Evolutionary conservation across 1,140 invertebrate genomes (phyloP), one percentile per base, ranked within the genome.

Genomic region (Brachionus calyciflorus): DNA sequence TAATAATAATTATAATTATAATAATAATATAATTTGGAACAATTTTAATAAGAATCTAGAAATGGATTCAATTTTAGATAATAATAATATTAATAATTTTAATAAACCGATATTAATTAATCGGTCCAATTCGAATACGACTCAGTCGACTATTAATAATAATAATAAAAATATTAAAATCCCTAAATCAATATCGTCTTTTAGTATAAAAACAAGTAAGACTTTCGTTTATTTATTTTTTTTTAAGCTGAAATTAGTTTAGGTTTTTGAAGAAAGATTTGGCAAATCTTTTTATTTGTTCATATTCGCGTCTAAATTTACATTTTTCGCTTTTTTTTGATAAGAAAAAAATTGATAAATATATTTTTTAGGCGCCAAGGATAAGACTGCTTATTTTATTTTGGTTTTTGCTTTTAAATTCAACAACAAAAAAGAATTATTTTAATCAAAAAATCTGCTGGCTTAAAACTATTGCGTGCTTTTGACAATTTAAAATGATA

Each of bases 41-140:
- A 65, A 65, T 65, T 65, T 65, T 65, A 37, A 65, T 46, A 41
- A 17, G 33, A 65, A 65, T 44, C 60, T 60, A 60, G 55, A 60
- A 60, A 60, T 60, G 55, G 60, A 65, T 65, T 65, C 60, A 30
- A 46, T 44, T 65, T 65, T 65, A 65, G 60, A 65, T 65, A 65
- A 65, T 46, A 65, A 41, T 41, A 6, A 19, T 44, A 44, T 0
- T 9, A 17, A 65, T 9, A 37, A 65, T 24, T 44, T 9, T 37
- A 5, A 3, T 3, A 5, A 3, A 37, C 9, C 33, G 33, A n/a
- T n/a, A n/a, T 37, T 19, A 21, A 24, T 65, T 40, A 65, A 17
- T 65, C 33, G 55, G 12, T 60, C 30, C 17, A 14, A 10, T 19
- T 65, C 60, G 17, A 65, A 44, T 12, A 19, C 60, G 24, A 41